These are phyloP conservation scores for Drosophila pseudoananassae DNA, from an alignment of 1,140 invertebrate species.

Conservation along the genomic window DNA sequence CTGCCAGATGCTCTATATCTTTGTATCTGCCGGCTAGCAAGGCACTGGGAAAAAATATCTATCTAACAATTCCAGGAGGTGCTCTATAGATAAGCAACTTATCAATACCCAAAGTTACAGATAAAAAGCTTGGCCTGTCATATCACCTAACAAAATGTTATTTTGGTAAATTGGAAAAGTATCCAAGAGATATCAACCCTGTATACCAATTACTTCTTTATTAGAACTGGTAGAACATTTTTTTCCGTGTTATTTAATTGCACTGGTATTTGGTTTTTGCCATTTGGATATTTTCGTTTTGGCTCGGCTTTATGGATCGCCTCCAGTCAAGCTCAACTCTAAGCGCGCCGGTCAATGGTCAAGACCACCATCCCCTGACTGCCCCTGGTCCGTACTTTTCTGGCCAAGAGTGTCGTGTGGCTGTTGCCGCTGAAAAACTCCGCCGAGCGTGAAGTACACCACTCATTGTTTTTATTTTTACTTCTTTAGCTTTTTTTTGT, in stretches of 20 bases:
- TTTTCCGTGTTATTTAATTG: constrained; percentile 1
- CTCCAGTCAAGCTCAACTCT: constrained; percentile 46
- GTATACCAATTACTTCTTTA: no score
- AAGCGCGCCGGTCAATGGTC: constrained; percentile 71
- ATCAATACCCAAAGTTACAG: background rate
- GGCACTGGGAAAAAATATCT: constrained; percentile 7
- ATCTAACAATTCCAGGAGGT: background rate
- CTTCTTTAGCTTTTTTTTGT: background rate
- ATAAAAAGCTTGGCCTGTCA: background rate
- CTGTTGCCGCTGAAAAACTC: constrained; percentile 61
- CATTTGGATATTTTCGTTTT: constrained; percentile 35
- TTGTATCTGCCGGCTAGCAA: background rate
- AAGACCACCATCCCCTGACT: constrained; percentile 37
- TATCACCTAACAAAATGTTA: background rate
- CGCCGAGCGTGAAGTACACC: constrained; percentile 69
- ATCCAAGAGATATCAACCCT: background rate
- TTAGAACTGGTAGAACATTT: constrained; percentile 2
- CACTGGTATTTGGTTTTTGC: constrained; percentile 33
- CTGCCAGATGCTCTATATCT: constrained; percentile 24
- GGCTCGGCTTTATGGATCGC: constrained; percentile 42
- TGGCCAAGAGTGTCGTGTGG: constrained; percentile 71
- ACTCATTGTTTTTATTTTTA: constrained; percentile 44
- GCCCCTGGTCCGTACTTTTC: constrained; percentile 7
- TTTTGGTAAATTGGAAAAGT: background rate
- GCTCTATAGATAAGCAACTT: background rate